phyloP scores from a whole-genome alignment of 2,113 vertebrate species.

The Nicator chloris region DNA sequence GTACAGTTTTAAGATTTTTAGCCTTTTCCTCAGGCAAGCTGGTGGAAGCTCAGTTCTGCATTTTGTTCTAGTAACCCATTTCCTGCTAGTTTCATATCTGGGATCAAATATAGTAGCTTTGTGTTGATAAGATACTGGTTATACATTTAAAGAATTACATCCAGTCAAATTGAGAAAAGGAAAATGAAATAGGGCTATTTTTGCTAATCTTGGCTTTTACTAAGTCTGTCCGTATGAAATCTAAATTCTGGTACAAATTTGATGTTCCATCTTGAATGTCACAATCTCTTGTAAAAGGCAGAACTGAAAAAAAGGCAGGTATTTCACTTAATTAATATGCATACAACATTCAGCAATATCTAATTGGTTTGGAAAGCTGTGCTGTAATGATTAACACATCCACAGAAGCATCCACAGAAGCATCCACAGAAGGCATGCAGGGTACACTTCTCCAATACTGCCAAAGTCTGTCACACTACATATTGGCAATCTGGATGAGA shows the following conservation, averaged over 20 bases:
- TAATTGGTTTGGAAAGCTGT: neutral
- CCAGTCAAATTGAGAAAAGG: neutral
- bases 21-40: neutral
- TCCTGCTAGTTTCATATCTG: neutral
- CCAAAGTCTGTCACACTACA: neutral
- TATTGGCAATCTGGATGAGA: neutral
- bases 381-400: neutral
- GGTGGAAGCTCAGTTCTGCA: neutral
- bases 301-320: neutral
- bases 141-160: neutral
- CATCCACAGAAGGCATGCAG: neutral
- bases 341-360: neutral
- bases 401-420: neutral
- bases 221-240: neutral
- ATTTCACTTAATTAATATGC: neutral
- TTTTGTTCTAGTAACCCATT: neutral
- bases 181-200: neutral
- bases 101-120: neutral
- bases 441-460: neutral
- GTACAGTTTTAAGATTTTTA: neutral
- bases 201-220: neutral
- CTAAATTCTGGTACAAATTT: neutral
- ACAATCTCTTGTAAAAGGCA: neutral
- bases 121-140: neutral
- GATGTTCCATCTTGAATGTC: neutral